These are phyloP conservation scores for Ctenopoma multispine DNA, from an alignment of 2,797 vertebrate genomes.

Conservation along the genomic window DNA sequence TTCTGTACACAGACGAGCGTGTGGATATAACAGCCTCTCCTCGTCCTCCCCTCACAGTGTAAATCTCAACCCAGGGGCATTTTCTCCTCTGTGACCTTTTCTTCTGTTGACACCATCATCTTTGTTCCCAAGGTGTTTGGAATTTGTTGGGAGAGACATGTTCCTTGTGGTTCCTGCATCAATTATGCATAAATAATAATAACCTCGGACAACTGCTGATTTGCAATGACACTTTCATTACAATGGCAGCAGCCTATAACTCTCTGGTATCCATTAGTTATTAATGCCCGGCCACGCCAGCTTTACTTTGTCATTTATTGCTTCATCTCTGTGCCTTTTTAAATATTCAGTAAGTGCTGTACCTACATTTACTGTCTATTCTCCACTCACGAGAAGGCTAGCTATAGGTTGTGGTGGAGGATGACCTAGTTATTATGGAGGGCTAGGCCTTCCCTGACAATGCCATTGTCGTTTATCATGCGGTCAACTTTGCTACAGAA, in stretches of 20 bases:
- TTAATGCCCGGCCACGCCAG: conserved; percentile 87
- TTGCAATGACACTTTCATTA: conserved; percentile 91
- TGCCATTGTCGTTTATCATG: conserved; percentile 57
- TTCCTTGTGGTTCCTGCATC: conserved; percentile 84
- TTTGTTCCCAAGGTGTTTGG: conserved; percentile 79
- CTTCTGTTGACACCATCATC: conserved; percentile 77
- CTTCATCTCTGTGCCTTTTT: conserved; percentile 88
- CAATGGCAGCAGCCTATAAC: conserved; percentile 85
- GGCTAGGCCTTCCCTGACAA: conserved; percentile 63
- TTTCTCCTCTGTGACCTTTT: conserved; percentile 79
- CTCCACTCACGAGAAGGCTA: conserved; percentile 73
- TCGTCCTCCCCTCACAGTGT: conserved; percentile 52
- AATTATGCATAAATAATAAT: conserved; percentile 92
- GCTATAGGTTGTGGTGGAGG: conserved; percentile 66
- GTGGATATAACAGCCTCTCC: conserved; percentile 34
- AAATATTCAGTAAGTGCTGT: conserved; percentile 90
- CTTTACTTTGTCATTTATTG: conserved; percentile 91
- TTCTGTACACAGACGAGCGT: conserved; percentile 50
- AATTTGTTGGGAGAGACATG: conserved; percentile 78
- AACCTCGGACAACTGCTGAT: conserved; percentile 89
- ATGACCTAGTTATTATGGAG: conserved; percentile 75
- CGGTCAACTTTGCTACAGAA: conserved; percentile 31
- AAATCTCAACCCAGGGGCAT: conserved; percentile 71
- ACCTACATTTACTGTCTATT: conserved; percentile 88
- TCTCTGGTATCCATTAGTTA: conserved; percentile 87